phyloP scores from a whole-genome alignment of 2,113 vertebrate species.

The Paramormyrops kingsleyae region DNA sequence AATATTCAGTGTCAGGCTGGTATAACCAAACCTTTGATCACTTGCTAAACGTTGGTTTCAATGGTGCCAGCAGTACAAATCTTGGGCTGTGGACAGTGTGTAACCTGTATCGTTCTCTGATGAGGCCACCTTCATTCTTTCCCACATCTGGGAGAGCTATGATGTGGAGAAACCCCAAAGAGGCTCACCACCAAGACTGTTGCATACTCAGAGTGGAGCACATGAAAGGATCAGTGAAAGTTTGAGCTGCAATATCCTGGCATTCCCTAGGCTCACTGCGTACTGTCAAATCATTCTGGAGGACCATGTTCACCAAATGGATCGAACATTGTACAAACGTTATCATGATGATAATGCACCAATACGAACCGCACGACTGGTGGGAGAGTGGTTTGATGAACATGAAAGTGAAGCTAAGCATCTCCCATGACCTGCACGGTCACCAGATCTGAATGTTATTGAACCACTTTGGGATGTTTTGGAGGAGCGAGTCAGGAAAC shows the following conservation, averaged over 20 bases:
- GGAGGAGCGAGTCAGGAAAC: neutral
- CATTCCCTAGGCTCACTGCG: no score
- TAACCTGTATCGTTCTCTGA: neutral
- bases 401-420: neutral
- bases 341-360: neutral
- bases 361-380: neutral
- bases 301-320: neutral
- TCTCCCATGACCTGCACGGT: neutral
- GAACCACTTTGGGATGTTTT: neutral
- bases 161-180: no score
- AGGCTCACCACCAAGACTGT: no score
- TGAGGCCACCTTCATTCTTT: neutral
- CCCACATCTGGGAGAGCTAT: no score
- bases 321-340: neutral
- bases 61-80: no score
- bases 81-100: no score
- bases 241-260: no score
- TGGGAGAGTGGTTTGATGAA: neutral
- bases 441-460: neutral
- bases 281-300: neutral
- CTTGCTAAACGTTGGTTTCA: no score
- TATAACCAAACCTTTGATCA: neutral
- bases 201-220: no score
- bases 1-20: neutral
- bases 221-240: no score